These are phyloP conservation scores for Torymus aiolomorphi DNA, from an alignment of 2,888 invertebrate species.

Conservation along the genomic window DNA sequence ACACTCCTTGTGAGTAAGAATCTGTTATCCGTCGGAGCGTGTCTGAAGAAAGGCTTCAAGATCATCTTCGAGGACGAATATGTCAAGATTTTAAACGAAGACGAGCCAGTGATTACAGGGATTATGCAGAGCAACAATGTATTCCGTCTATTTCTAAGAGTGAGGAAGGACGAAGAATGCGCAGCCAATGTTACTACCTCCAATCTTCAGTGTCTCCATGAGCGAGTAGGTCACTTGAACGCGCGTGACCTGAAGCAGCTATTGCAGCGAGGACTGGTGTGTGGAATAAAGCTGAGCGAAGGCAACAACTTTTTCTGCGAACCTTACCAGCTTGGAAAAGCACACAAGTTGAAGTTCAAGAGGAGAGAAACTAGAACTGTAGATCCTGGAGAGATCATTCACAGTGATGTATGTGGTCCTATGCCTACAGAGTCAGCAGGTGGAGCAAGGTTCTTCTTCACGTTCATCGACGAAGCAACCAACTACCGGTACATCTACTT, in stretches of 20 bases:
- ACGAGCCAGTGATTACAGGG: no score
- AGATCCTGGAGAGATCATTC: no score
- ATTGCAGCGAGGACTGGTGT: background rate
- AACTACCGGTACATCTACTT: background rate
- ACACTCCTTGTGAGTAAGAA: conserved; percentile 58
- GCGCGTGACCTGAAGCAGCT: background rate
- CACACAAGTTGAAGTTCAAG: background rate
- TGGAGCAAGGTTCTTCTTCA: background rate
- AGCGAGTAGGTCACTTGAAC: no score
- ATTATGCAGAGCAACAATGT: no score
- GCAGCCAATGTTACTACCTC: no score
- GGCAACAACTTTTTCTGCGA: background rate
- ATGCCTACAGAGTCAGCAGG: background rate
- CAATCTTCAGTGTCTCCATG: no score
- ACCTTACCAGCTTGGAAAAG: background rate
- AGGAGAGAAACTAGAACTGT: background rate
- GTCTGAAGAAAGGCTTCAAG: conserved; percentile 38
- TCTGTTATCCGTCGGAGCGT: conserved; percentile 60
- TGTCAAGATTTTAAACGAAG: no score
- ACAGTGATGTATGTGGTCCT: no score
- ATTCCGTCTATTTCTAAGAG: no score
- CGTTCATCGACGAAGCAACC: background rate
- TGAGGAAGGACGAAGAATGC: no score
- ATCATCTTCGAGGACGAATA: background rate
- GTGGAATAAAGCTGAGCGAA: background rate